Percentiles rank a stretch among this genome's conserved stretches.
Evolutionary conservation across 2,888 invertebrate genomes (phyloP).

Genomic region (Lasioglossum morio): DNA sequence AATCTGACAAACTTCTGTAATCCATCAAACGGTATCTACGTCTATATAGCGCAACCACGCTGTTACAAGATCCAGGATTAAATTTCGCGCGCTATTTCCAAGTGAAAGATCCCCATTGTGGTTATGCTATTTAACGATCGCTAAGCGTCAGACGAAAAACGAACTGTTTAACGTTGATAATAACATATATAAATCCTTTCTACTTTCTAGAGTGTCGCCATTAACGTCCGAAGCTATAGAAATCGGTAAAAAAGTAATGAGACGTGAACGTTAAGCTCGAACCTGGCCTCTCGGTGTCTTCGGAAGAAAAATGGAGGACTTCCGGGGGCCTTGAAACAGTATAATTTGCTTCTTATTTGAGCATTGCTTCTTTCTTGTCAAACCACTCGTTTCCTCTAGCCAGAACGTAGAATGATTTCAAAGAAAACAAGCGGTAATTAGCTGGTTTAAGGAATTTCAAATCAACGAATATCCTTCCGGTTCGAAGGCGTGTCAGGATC

Average conservation of each 20-base stretch:
- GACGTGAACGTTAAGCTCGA: neutral
- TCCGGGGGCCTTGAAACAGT: neutral
- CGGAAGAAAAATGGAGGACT: neutral
- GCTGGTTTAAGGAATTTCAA: neutral
- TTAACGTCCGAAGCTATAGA: neutral
- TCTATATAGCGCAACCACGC: neutral
- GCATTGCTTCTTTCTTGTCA: neutral
- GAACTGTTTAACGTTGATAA: neutral
- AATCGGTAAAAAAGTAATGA: slow-evolving; percentile 2
- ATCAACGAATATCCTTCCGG: neutral
- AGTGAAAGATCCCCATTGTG: neutral
- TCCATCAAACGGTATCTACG: neutral
- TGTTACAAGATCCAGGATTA: slow-evolving; percentile 5
- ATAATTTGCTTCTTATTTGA: neutral
- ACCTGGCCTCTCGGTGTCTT: neutral
- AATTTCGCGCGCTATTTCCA: neutral
- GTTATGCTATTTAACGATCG: neutral
- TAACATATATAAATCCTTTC: neutral
- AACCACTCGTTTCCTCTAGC: neutral
- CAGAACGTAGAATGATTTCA: neutral
- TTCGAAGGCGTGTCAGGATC: neutral
- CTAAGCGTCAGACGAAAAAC: neutral
- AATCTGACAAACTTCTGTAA: neutral
- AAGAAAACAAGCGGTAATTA: neutral
- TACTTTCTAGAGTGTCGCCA: slow-evolving; percentile 18